phyloP scores from a whole-genome alignment of 1,140 invertebrate species.

The Eumaeus atala region DNA sequence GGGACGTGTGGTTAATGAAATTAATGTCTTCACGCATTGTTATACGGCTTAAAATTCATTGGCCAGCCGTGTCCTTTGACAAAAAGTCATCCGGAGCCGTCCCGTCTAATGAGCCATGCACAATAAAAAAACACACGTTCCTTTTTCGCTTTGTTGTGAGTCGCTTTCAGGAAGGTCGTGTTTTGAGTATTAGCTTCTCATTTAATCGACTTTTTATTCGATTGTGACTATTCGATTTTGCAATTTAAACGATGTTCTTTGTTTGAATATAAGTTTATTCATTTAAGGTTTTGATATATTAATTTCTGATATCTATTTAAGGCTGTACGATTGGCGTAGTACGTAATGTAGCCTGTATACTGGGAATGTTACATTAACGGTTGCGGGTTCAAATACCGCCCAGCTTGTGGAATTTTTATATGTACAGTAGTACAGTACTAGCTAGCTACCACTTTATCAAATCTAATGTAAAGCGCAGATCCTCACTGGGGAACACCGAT shows the following conservation, averaged over 20 bases:
- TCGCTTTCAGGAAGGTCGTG: conserved; percentile 25
- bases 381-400: too few relatives aligned
- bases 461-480: too few relatives aligned
- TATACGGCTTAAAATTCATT: conserved; percentile 15
- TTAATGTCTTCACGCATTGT: conserved; percentile 11
- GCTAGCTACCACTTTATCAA: too few relatives aligned
- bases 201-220: conserved; percentile 14
- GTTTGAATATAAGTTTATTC: neutral
- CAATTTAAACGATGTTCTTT: neutral
- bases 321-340: too few relatives aligned
- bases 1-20: conserved; percentile 12
- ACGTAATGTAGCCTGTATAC: too few relatives aligned
- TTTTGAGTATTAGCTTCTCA: conserved; percentile 18
- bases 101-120: conserved; percentile 27
- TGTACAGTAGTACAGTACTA: too few relatives aligned
- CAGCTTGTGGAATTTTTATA: too few relatives aligned
- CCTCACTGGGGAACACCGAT: too few relatives aligned
- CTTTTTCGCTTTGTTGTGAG: conserved; percentile 19
- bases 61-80: conserved; percentile 21
- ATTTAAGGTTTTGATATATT: too few relatives aligned
- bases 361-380: too few relatives aligned
- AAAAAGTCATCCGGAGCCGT: conserved; percentile 24
- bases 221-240: neutral
- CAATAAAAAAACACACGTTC: conserved; percentile 29
- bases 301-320: too few relatives aligned